A percentile compares a stretch with the other conserved stretches of the same genome.
Evolutionary conservation across 2,888 invertebrate genomes (phyloP).

Genomic region (Altica lythri): DNA sequence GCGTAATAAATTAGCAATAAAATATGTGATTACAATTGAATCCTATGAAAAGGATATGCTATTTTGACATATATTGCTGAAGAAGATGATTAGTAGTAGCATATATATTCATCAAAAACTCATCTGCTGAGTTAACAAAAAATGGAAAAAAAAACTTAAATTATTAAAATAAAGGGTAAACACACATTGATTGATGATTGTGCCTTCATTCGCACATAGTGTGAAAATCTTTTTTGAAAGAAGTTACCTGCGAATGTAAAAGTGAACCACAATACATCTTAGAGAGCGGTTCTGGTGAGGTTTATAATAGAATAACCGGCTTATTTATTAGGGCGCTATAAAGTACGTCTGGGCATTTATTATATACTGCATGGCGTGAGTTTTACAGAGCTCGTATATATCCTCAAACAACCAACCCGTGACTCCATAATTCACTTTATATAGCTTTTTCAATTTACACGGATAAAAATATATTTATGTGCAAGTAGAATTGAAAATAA

Average conservation of each 20-base stretch:
- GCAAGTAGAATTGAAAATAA: no score
- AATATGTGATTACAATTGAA: no score
- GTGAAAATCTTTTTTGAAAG: conserved; percentile 20
- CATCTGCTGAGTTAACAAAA: no score
- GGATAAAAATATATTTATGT: conserved; percentile 37
- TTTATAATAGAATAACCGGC: conserved; percentile 56
- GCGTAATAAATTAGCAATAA: no score
- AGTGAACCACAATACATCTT: conserved; percentile 48
- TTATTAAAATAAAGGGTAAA: no score
- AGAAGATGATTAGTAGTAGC: no score
- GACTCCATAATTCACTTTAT: conserved; percentile 52
- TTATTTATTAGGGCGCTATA: conserved; percentile 56
- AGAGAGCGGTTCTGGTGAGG: conserved; percentile 49
- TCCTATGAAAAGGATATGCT: no score
- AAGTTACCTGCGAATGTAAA: conserved; percentile 35
- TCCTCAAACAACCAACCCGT: conserved; percentile 49
- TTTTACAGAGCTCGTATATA: conserved; percentile 52
- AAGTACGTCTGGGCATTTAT: conserved; percentile 56
- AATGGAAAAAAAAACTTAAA: no score
- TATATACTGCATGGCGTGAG: conserved; percentile 52
- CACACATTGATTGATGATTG: no score
- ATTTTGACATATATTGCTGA: no score
- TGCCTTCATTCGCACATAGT: no score
- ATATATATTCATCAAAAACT: no score
- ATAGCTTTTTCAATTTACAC: conserved; percentile 49